Evolutionary conservation across 2,888 invertebrate species (phyloP).

Genomic region (Conistra vaccinii): DNA sequence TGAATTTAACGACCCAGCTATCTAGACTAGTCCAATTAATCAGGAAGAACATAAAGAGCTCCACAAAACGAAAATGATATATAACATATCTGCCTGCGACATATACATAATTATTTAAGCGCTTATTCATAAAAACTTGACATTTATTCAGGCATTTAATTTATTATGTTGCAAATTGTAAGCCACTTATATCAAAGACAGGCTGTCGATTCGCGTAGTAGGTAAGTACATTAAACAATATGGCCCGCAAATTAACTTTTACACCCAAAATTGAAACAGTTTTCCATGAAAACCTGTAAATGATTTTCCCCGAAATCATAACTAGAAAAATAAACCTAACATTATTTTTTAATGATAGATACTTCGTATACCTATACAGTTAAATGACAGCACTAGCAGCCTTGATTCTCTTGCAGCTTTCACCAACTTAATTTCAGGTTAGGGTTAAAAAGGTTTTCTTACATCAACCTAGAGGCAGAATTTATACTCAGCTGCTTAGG

Average conservation of each 20-base stretch:
- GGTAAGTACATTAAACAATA: background rate
- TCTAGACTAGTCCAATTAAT: background rate
- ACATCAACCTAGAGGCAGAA: background rate
- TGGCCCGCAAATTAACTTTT: background rate
- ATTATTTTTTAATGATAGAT: background rate
- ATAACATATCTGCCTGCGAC: too few species aligned
- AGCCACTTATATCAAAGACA: background rate
- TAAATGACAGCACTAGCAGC: background rate
- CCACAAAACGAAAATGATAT: background rate
- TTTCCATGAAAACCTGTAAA: background rate
- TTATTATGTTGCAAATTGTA: background rate
- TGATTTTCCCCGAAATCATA: background rate
- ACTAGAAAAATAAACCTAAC: background rate
- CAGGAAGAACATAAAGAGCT: background rate
- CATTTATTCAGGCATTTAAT: background rate
- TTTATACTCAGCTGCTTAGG: background rate
- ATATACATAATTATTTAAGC: background rate
- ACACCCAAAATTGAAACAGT: background rate
- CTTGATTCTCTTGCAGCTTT: background rate
- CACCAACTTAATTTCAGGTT: background rate
- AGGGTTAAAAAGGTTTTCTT: background rate
- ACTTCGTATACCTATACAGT: background rate
- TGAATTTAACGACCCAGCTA: background rate
- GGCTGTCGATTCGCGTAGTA: background rate
- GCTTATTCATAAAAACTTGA: background rate